Conservation (phyloP, 2,888 invertebrate genomes). For the Smittia aterrima region DNA sequence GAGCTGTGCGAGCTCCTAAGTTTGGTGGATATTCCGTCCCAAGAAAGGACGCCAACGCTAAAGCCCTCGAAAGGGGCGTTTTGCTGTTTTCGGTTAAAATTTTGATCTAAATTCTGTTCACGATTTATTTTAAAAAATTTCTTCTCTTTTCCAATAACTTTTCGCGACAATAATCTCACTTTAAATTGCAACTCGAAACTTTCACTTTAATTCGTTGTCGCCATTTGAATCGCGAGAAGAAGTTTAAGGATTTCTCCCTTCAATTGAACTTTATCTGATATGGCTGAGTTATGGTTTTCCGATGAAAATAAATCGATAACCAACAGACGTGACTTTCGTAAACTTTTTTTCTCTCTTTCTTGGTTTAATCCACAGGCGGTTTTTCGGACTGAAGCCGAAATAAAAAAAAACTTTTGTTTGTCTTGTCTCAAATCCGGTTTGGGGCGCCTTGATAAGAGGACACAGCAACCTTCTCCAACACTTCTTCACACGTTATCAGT, state of each 20-base stretch:
- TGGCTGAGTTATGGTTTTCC: background rate
- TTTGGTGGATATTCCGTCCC: constrained; percentile 53
- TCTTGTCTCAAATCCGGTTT: constrained; percentile 8
- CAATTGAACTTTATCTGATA: background rate
- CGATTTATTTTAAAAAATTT: constrained; percentile 10
- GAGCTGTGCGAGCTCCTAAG: constrained; percentile 54
- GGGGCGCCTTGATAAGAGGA: background rate
- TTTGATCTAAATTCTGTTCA: constrained; percentile 47
- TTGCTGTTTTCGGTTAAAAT: constrained; percentile 56
- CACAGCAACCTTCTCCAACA: constrained; percentile 1
- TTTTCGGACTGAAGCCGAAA: background rate
- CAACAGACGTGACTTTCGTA: constrained; percentile 18
- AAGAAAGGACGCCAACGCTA: constrained; percentile 56
- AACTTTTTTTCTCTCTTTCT: background rate
- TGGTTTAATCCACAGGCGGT: constrained; percentile 27
- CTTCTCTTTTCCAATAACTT: background rate
- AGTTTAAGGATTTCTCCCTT: background rate
- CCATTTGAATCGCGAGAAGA: background rate
- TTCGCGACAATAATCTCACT: background rate
- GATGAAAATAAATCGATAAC: constrained; percentile 22
- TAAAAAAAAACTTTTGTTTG: constrained; percentile 13
- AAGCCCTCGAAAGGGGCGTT: constrained; percentile 55
- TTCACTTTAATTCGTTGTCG: background rate
- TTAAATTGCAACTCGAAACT: background rate
- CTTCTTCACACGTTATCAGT: constrained; percentile 19